These are phyloP conservation scores for Drosophila tanythrix DNA, from an alignment of 2,888 invertebrate species.

Conservation along the genomic window DNA sequence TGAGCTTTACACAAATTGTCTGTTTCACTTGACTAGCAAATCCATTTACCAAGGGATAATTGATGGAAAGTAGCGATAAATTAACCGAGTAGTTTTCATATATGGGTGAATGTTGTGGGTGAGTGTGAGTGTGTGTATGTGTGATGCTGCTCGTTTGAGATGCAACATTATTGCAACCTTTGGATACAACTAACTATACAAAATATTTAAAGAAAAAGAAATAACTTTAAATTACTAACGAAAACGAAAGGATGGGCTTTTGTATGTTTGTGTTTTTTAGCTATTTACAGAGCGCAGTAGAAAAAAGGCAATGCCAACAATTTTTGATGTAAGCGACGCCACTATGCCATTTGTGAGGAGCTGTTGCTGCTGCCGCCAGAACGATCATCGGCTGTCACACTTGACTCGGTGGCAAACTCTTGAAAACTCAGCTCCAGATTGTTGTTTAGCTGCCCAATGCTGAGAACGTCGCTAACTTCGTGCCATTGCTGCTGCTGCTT, in stretches of 20 bases:
- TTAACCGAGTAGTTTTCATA: constrained; percentile 30
- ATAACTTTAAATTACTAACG: constrained; percentile 53
- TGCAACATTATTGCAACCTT: constrained; percentile 79
- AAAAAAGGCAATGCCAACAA: constrained; percentile 22
- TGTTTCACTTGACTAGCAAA: constrained; percentile 78
- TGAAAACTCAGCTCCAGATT: constrained; percentile 69
- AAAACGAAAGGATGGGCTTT: constrained; percentile 38
- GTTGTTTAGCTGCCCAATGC: constrained; percentile 73
- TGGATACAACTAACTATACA: constrained; percentile 75
- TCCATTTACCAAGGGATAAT: constrained; percentile 60
- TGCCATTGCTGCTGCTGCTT: constrained; percentile 57
- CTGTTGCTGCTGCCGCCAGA: constrained; percentile 64
- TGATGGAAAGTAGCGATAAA: constrained; percentile 47
- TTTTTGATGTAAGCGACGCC: constrained; percentile 18
- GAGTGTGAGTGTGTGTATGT: constrained; percentile 39
- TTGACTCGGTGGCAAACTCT: constrained; percentile 54
- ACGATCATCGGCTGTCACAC: constrained; percentile 54
- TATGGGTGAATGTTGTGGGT: constrained; percentile 26
- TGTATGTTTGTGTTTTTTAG: constrained; percentile 37
- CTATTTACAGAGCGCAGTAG: constrained; percentile 37
- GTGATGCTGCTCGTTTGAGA: constrained; percentile 74
- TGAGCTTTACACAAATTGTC: constrained; percentile 69
- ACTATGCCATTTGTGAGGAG: constrained; percentile 71
- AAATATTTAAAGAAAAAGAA: constrained; percentile 51
- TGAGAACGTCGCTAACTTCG: constrained; percentile 69